Evolutionary conservation across 2,113 vertebrate genomes (phyloP).

Genomic region (Rattus norvegicus): GRCr8 NC_086027.1:84815501-84816000

Average conservation of each 20-base stretch:
- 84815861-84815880: neutral
- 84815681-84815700: neutral
- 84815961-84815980: neutral
- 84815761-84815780: neutral
- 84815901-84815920: neutral
- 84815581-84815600: neutral
- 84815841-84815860: neutral
- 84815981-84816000: neutral
- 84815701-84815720: neutral
- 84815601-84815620: neutral
- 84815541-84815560: neutral
- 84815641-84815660: neutral
- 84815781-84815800: neutral
- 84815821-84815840: neutral
- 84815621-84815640: neutral
- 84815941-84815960: constrained; percentile 8
- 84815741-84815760: neutral
- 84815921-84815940: neutral
- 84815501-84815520: neutral
- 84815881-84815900: neutral
- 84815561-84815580: neutral
- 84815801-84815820: neutral
- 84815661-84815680: neutral
- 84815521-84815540: neutral
- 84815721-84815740: neutral